phyloP scores from a whole-genome alignment of 2,113 vertebrate genomes.

The Hemicordylus capensis region DNA sequence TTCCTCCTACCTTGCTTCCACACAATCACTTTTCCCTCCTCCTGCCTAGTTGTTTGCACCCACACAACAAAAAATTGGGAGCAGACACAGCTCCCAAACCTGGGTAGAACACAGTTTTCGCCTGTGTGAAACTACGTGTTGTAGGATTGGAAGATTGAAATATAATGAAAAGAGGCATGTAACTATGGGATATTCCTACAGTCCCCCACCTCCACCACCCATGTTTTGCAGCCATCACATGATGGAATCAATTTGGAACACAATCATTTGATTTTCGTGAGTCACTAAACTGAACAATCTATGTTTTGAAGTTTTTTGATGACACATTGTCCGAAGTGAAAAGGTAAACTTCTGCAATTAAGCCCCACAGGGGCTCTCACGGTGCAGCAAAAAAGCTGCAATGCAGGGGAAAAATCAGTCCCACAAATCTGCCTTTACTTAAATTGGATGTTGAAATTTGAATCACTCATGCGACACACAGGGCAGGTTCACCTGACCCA shows the following conservation, averaged over 20 bases:
- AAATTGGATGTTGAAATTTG: background rate
- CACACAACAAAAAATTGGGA: too few species aligned
- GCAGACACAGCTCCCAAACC: too few species aligned
- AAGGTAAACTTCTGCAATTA: background rate
- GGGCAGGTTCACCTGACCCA: too few species aligned
- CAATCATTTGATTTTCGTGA: background rate
- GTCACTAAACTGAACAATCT: background rate
- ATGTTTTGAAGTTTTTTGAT: background rate
- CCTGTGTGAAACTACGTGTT: background rate
- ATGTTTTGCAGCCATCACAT: too few species aligned
- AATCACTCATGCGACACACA: slow-evolving; percentile 4
- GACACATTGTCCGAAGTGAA: background rate
- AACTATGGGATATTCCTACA: background rate
- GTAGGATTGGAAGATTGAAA: background rate
- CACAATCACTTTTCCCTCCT: too few species aligned
- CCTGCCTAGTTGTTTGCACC: too few species aligned
- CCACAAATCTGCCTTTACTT: background rate
- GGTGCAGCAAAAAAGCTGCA: background rate
- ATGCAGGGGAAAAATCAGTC: background rate
- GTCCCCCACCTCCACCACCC: too few species aligned
- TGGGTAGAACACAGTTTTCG: too few species aligned
- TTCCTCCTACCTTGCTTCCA: too few species aligned
- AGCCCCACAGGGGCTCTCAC: background rate
- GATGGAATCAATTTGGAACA: background rate
- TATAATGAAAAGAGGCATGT: background rate